These are phyloP conservation scores for Achroia grisella DNA, from an alignment of 1,140 invertebrate species.

Conservation along the genomic window DNA sequence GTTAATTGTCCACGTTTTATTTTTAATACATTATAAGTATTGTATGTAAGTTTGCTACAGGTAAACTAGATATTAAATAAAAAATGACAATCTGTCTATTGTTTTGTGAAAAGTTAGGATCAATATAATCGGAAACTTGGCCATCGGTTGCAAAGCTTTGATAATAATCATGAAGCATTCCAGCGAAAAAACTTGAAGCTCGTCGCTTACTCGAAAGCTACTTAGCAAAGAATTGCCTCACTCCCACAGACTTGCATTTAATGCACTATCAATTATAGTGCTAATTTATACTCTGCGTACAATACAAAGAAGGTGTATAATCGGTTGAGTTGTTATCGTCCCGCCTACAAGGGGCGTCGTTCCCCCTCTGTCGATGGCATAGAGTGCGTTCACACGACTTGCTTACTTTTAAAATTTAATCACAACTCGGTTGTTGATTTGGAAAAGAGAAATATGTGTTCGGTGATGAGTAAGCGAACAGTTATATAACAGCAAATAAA, in stretches of 20 bases:
- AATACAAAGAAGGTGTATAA: constrained; percentile 16
- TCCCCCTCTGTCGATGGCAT: constrained; percentile 43
- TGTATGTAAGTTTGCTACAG: too few species aligned
- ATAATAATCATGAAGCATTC: constrained; percentile 14
- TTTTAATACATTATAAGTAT: too few species aligned
- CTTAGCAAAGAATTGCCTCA: constrained; percentile 51
- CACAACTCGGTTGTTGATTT: constrained; percentile 54
- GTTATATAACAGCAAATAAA: too few species aligned
- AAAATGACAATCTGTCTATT: background rate
- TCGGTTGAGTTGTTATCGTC: constrained; percentile 21
- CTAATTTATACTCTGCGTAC: constrained; percentile 12
- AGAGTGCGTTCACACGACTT: constrained; percentile 62
- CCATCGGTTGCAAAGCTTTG: constrained; percentile 7
- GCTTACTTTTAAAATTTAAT: constrained; percentile 69
- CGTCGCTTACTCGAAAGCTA: constrained; percentile 43
- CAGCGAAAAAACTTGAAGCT: constrained; percentile 39
- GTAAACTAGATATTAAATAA: too few species aligned
- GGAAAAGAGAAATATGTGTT: constrained; percentile 36
- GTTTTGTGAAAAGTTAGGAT: too few species aligned
- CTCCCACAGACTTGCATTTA: constrained; percentile 48
- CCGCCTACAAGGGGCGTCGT: constrained; percentile 65
- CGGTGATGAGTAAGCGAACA: too few species aligned
- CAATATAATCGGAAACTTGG: background rate
- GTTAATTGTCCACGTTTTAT: too few species aligned
- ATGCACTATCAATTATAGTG: constrained; percentile 27